These are phyloP conservation scores for Haliaeetus leucogaster DNA, from an alignment of 2,113 vertebrate species.

Conservation along the genomic window DNA sequence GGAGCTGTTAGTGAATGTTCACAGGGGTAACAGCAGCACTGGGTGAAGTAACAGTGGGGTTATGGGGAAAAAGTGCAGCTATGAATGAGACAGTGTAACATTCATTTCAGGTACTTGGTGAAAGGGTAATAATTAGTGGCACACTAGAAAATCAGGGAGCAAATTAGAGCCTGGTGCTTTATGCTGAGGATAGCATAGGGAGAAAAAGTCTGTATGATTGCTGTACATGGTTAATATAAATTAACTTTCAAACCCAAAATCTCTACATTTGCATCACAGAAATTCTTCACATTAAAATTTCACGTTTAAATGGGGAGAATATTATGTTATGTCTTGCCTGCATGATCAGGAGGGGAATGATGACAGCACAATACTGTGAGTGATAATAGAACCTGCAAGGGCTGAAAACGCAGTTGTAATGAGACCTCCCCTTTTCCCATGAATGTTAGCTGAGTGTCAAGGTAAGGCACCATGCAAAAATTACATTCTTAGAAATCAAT, in stretches of 20 bases:
- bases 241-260: not conserved
- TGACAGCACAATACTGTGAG: not conserved
- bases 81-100: not conserved
- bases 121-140: not conserved
- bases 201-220: not conserved
- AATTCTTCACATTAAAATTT: not conserved
- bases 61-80: not conserved
- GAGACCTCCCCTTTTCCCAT: not conserved
- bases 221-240: fast-evolving
- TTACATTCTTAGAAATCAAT: not conserved
- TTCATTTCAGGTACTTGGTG: not conserved
- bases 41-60: not conserved
- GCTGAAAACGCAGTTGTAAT: not conserved
- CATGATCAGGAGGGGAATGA: not conserved
- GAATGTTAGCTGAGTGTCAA: not conserved
- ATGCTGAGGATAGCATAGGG: not conserved
- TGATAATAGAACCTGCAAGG: not conserved
- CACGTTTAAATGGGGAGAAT: not conserved
- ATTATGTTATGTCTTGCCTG: not conserved
- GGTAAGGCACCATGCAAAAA: not conserved
- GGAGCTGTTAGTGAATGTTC: not conserved
- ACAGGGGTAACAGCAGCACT: not conserved
- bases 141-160: not conserved
- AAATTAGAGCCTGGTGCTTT: not conserved
- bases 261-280: not conserved